Base-by-base conservation (phyloP, 2,113 vertebrate genomes). In the Rhineura floridana region DNA sequence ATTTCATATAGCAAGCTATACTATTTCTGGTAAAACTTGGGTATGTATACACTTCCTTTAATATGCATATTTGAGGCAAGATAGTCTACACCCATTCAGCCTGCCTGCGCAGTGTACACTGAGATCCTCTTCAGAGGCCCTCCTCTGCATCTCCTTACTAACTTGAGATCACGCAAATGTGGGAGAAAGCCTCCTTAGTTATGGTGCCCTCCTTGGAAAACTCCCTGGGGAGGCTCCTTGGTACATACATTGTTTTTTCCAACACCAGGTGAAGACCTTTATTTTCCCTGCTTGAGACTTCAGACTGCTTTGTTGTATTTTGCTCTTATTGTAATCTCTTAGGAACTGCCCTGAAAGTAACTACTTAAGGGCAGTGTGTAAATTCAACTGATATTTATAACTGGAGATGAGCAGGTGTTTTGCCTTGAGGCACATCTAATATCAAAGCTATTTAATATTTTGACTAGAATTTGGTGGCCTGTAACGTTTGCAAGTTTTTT, bases 1-100 rank as follows among this genome's bases (percentile, higher is more conserved):
- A 1, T 99, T 98, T 85, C 90, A 95, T 39, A 92, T 99, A 90
- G 98, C 99, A 59, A 97, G 96, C 96, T 95, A 97, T 87, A 98
- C 98, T 0, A 86, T 99, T 93, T 96, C 96, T 19, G 97, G 98
- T 78, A 97, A 96, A 67, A 97, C 96, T 15, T 99, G 98, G 99
- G 99, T 99, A 97, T 0, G 97, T 96, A 89, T 70, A 7, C 75
- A 88, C 55, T 59, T 11, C 13, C 30, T 19, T 55, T 23, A 8
- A 33, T 2, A 1, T 17, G 25, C 39, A 55, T 28, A 28, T 62
- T 86, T 13, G 28, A 50, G 9, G 10, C 25, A 46, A 19, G 11
- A 50, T 4, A n/a, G 42, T 85, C 12, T 86, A 17, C 33, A 3
- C 44, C 33, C 33, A 65, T 6, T 77, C n/a, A n/a, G 33, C 3